Evolutionary conservation across 2,113 vertebrate species (phyloP), one percentile per base, ranked within the genome.

Genomic region (Oryzias javanicus): DNA sequence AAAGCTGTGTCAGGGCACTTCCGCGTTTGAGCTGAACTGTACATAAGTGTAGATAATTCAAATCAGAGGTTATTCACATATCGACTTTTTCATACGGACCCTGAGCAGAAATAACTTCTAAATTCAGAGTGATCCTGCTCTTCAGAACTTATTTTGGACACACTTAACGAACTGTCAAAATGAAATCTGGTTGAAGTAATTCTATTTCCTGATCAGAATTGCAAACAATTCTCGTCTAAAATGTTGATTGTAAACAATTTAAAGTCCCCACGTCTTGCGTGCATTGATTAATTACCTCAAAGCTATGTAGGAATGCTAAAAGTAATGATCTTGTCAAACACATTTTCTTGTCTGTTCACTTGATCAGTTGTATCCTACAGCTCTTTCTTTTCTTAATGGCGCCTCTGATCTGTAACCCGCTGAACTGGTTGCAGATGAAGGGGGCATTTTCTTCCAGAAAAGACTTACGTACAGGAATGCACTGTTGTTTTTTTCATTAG

Each of bases 1-100:
- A 69, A 74, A 4, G 70, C 72, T 71, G 76, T 10, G 41, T 68
- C 44, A 8, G 46, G 65, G 50, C 7, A 83, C 69, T 83, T 86
- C 80, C 76, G 41, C 72, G 67, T 70, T 70, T 68, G 56, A 64
- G 24, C 53, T 59, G 29, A 64, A 58, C 15, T 29, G 15, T 60
- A 13, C 22, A 18, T 54, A 60, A n/a, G 16, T 22, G 22, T 22
- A 22, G 29, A 65, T 67, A 17, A 67, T 63, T 65, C 49, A 42
- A 47, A 49, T 55, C 44, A 59, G 55, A 17, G 17, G 46, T 61
- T 55, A 14, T 35, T 6, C 20, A 14, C 35, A 35, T 58, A 17
- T 12, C 4, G 40, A 60, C 17, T 47, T 5, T 25, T 35, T 13
- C 58, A 75, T 40, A 61, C 22, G 77, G 67, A 83, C 63, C 46